Evolutionary conservation across 2,113 vertebrate species (phyloP).

Genomic region (Nettapus auritus): DNA sequence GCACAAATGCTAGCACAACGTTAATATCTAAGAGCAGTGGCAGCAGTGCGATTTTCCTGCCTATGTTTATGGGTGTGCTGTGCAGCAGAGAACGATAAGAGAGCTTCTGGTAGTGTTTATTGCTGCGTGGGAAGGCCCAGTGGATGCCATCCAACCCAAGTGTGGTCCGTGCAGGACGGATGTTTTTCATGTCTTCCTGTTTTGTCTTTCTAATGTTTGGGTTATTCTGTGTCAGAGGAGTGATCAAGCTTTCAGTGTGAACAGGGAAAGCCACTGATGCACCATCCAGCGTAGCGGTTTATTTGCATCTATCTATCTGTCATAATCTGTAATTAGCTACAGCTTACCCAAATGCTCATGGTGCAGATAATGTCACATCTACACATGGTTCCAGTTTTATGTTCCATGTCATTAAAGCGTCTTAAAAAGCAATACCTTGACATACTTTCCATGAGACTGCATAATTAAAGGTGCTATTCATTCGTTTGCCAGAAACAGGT

Average conservation of each 20-base stretch:
- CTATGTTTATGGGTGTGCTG: background rate
- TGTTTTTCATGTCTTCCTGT: fast-evolving
- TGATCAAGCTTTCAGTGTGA: background rate
- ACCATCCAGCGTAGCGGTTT: background rate
- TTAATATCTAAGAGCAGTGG: background rate
- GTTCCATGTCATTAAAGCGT: background rate
- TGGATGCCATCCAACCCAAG: background rate
- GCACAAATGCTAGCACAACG: background rate
- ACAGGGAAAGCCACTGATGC: background rate
- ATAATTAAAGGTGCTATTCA: background rate
- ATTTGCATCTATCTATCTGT: background rate
- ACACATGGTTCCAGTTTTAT: background rate
- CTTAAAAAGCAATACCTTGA: background rate
- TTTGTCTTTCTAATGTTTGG: background rate
- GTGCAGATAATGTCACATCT: background rate
- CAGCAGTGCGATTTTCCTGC: background rate
- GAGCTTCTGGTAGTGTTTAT: background rate
- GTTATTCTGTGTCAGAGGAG: background rate
- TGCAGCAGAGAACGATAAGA: background rate
- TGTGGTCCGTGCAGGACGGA: fast-evolving
- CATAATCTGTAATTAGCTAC: background rate
- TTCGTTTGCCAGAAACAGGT: background rate
- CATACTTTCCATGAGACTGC: background rate
- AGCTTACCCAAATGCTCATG: background rate
- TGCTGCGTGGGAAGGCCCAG: background rate